Base-by-base conservation (phyloP, 2,888 invertebrate genomes). In the Bedellia somnulentella region DNA sequence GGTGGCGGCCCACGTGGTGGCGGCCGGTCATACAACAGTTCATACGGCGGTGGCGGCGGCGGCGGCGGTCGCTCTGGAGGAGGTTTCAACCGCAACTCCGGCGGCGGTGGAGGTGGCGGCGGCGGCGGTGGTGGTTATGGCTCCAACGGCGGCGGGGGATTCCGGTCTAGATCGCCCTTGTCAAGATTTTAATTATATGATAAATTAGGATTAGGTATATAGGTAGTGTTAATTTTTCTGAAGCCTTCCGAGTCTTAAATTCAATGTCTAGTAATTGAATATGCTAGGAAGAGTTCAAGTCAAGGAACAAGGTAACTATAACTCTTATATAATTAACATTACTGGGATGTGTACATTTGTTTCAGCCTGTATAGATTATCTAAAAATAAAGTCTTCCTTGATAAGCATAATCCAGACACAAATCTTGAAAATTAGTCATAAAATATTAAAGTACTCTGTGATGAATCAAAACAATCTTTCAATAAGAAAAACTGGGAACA, bases 221-320 rank as follows among this genome's bases (percentile, higher is more conserved):
- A n/a, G n/a, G n/a, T n/a, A 73, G 73, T 73, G 70, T 73, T 71
- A 73, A 60, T 68, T 70, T 62, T 68, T 73, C 75, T 71, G 75
- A 73, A 73, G 75, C 75, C 73, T 75, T 73, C 67, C 64, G 59
- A 62, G 70, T 68, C 59, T 70, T 58, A 55, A 67, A 70, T 73
- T 71, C 71, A 58, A 62, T 66, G 62, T 62, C 53, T 52, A 41
- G 44, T 49, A 55, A 32, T 66, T 67, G 59, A 64, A 64, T n/a
- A n/a, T 64, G 57, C 64, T 64, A 50, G 57, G 60, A 60, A 60
- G 67, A 58, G 59, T 64, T 60, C 57, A 52, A 57, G 52, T 52
- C 48, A 50, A 54, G 63, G 63, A 67, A 54, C 55, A 53, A 73
- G 73, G 73, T 73, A 60, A 29, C 8, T 6, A 21, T n/a, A n/a